phyloP scores from a whole-genome alignment of 1,140 invertebrate genomes.

The Trachymyrmex cornetzi region DNA sequence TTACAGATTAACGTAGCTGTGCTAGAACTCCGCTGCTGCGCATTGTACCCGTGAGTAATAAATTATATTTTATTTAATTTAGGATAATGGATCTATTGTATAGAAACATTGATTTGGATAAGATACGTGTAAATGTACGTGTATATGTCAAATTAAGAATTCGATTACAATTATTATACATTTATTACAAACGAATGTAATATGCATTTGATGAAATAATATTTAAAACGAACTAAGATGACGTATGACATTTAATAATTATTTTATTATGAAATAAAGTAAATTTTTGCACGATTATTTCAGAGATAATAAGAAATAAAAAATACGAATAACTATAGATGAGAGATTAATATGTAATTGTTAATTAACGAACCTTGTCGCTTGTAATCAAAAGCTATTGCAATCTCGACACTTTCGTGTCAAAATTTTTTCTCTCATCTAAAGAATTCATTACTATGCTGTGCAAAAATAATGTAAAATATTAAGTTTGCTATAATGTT shows the following conservation, averaged over 20 bases:
- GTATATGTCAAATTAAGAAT: neutral
- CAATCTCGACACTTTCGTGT: neutral
- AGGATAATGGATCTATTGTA: neutral
- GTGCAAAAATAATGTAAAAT: neutral
- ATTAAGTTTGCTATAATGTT: neutral
- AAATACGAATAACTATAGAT: neutral
- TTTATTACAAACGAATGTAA: neutral
- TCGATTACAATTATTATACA: neutral
- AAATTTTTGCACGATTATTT: neutral
- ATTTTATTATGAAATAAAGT: neutral
- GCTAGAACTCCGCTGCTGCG: neutral
- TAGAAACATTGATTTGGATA: neutral
- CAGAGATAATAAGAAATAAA: neutral
- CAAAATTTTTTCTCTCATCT: neutral
- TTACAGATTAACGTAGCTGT: neutral
- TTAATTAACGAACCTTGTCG: neutral
- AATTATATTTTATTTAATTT: slow-evolving; percentile 19
- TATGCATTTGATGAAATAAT: neutral
- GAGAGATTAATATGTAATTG: neutral
- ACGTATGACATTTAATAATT: neutral
- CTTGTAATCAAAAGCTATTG: neutral
- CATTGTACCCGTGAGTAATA: neutral
- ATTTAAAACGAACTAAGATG: neutral
- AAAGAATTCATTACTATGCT: neutral
- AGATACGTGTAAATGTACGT: neutral